Conservation (phyloP, 2,797 vertebrate genomes). For the Catostomus latipinnis region DNA sequence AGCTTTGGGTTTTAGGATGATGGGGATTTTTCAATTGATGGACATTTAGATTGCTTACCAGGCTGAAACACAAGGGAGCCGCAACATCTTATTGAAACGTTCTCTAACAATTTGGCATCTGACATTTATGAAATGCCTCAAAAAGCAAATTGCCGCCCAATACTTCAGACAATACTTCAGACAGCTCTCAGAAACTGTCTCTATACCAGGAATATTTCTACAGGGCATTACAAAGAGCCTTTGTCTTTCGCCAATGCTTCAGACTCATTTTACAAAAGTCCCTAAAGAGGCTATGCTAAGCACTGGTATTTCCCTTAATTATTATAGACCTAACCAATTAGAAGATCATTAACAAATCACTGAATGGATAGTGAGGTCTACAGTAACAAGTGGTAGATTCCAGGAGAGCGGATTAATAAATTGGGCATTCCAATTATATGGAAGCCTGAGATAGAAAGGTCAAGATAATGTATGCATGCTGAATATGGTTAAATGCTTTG, state of each 20-base stretch:
- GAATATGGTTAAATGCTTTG: no score
- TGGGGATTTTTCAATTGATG: slow-evolving; percentile 39
- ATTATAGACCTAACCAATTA: slow-evolving; percentile 51
- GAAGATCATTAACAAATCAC: slow-evolving; percentile 52
- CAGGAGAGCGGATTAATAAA: slow-evolving; percentile 31
- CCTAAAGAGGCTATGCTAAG: slow-evolving; percentile 36
- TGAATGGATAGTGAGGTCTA: slow-evolving; percentile 41
- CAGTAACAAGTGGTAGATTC: slow-evolving; percentile 33
- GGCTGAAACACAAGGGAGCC: slow-evolving; percentile 32
- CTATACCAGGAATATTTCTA: slow-evolving; percentile 33
- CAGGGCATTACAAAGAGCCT: slow-evolving; percentile 24
- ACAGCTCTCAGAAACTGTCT: slow-evolving; percentile 17
- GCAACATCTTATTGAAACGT: slow-evolving; percentile 19
- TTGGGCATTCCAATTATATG: slow-evolving; percentile 15
- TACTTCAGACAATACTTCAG: slow-evolving; percentile 1
- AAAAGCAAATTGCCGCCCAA: slow-evolving; percentile 17
- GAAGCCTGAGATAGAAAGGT: slow-evolving; percentile 19
- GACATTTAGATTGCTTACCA: slow-evolving; percentile 43
- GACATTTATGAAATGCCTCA: slow-evolving; percentile 52
- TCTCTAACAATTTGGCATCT: slow-evolving; percentile 41
- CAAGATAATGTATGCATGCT: slow-evolving; percentile 4
- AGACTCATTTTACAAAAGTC: slow-evolving; percentile 41
- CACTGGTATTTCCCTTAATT: slow-evolving; percentile 44
- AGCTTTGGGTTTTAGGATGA: slow-evolving; percentile 25
- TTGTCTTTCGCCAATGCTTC: slow-evolving; percentile 29